Conservation (phyloP, 1,140 invertebrate genomes). For the Pteromalus puparum region DNA sequence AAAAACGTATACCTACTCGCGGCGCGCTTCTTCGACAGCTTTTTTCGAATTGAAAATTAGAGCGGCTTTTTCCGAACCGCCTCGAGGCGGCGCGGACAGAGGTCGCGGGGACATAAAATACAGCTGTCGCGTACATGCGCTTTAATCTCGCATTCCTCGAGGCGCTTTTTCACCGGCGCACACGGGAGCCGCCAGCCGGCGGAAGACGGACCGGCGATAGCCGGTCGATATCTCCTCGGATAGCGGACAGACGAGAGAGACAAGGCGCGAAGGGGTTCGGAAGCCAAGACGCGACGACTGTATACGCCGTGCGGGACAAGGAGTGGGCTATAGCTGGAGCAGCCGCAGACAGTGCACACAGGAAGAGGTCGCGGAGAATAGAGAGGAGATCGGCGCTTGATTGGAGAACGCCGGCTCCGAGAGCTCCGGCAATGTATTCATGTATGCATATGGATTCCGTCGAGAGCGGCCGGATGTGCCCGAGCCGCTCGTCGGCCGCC, state of each 20-base stretch:
- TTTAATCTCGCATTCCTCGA: not conserved
- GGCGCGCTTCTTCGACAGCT: too few species aligned
- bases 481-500: too few species aligned
- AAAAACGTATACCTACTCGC: too few species aligned
- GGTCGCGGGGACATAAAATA: too few species aligned
- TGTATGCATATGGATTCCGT: slow-evolving; percentile 65
- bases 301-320: too few species aligned
- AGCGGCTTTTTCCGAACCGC: too few species aligned
- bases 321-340: too few species aligned
- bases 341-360: not conserved
- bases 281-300: not conserved
- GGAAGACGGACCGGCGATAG: not conserved
- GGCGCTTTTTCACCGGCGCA: too few species aligned
- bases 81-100: too few species aligned
- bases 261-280: not conserved
- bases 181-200: too few species aligned
- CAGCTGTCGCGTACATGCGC: not conserved
- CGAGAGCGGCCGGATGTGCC: not conserved
- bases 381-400: slow-evolving; percentile 55
- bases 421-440: slow-evolving; percentile 62
- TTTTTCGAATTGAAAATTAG: too few species aligned
- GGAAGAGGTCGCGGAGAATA: not conserved
- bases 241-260: not conserved
- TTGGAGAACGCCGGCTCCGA: slow-evolving; percentile 58
- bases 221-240: slow-evolving; percentile 12